phyloP scores from a whole-genome alignment of 2,113 vertebrate species.

The Uria aalge region DNA sequence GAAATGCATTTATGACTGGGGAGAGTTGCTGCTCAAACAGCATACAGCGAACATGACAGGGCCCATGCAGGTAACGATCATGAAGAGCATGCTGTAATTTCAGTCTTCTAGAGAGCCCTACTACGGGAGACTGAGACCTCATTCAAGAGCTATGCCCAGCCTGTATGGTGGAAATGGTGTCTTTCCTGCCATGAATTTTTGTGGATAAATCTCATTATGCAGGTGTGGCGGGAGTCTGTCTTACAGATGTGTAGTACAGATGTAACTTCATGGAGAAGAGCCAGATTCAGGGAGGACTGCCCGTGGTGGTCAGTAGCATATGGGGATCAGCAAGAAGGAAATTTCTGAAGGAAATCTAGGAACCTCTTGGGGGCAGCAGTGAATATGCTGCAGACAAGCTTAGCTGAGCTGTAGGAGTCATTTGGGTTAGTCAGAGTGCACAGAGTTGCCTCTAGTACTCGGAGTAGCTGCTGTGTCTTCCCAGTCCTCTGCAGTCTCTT shows the following conservation, averaged over 20 bases:
- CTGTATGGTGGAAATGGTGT: neutral
- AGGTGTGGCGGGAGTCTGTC: neutral
- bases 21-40: neutral
- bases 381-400: neutral
- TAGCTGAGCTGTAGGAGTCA: neutral
- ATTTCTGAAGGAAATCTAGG: neutral
- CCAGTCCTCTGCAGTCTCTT: neutral
- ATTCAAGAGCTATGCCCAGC: neutral
- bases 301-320: neutral
- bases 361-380: neutral
- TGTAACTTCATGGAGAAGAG: neutral
- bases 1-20: neutral
- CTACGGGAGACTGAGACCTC: neutral
- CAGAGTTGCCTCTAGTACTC: neutral
- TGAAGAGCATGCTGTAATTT: neutral
- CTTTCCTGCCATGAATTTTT: neutral
- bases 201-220: neutral
- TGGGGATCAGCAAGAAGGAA: neutral
- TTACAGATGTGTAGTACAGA: neutral
- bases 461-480: neutral
- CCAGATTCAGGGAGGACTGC: neutral
- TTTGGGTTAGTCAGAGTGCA: neutral
- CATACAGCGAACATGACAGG: neutral
- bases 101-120: neutral
- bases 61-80: neutral